phyloP scores from a whole-genome alignment of 2,797 vertebrate species.

The Periparus ater region DNA sequence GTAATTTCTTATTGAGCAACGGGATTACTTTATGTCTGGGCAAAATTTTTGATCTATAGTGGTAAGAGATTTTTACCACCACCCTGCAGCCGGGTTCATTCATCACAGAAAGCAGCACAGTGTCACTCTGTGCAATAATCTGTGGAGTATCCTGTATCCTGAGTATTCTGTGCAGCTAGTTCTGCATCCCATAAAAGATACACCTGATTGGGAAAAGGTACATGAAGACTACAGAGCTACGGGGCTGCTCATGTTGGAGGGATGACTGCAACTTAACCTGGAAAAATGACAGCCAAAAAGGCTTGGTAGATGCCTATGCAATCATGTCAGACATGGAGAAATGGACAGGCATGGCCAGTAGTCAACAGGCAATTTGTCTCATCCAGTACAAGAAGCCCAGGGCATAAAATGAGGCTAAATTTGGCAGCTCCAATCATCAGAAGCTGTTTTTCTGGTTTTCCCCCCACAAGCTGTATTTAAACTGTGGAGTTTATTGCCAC shows the following conservation, averaged over 20 bases:
- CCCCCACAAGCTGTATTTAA: not conserved
- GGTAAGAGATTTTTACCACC: not conserved
- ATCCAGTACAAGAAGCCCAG: not conserved
- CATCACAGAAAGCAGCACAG: not conserved
- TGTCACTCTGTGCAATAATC: not conserved
- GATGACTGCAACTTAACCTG: not conserved
- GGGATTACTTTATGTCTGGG: not conserved
- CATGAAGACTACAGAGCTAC: not conserved
- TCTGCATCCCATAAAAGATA: not conserved
- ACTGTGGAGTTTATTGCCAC: not conserved
- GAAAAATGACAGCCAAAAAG: not conserved
- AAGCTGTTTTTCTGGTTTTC: not conserved
- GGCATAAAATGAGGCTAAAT: not conserved
- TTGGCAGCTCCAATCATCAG: not conserved
- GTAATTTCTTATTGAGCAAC: not conserved
- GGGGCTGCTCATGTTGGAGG: not conserved
- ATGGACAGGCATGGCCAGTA: not conserved
- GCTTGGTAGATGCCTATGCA: not conserved
- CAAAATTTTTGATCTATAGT: constrained; percentile 10
- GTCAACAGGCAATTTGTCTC: not conserved
- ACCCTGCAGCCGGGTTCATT: not conserved
- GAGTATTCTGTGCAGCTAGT: not conserved
- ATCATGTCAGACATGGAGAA: not conserved
- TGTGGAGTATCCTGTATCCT: not conserved
- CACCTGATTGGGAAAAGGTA: not conserved